Evolutionary conservation across 2,113 vertebrate genomes (phyloP).

Genomic region (Monarcha castaneiventris): DNA sequence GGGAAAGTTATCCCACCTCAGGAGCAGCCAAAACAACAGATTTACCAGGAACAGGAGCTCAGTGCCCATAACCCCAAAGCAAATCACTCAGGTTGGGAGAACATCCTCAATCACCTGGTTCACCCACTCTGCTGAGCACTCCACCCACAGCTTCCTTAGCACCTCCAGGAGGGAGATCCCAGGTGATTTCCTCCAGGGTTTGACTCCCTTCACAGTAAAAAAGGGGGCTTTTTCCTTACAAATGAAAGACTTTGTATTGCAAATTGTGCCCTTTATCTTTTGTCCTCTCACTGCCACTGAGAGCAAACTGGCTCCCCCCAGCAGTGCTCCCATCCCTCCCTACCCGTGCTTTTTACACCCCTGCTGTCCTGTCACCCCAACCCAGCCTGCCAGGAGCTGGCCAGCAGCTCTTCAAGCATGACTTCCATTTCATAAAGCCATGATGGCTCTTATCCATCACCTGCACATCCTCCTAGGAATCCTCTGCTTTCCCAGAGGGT

Average conservation of each 20-base stretch:
- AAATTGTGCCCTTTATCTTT: background rate
- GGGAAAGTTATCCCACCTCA: background rate
- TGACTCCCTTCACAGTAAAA: background rate
- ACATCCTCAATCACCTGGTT: background rate
- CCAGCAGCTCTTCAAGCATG: rapidly evolving
- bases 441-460: background rate
- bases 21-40: background rate
- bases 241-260: background rate
- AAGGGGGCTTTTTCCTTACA: background rate
- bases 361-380: background rate
- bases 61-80: background rate
- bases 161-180: background rate
- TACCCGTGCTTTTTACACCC: too few species aligned
- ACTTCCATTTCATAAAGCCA: background rate
- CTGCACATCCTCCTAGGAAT: background rate
- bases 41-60: background rate
- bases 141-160: background rate
- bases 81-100: background rate
- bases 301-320: background rate
- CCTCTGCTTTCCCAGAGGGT: background rate
- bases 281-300: background rate
- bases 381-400: background rate
- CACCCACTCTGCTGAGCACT: background rate
- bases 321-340: background rate
- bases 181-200: background rate